Evolutionary conservation across 2,113 vertebrate species (phyloP).

Genomic region (Elephas maximus): DNA sequence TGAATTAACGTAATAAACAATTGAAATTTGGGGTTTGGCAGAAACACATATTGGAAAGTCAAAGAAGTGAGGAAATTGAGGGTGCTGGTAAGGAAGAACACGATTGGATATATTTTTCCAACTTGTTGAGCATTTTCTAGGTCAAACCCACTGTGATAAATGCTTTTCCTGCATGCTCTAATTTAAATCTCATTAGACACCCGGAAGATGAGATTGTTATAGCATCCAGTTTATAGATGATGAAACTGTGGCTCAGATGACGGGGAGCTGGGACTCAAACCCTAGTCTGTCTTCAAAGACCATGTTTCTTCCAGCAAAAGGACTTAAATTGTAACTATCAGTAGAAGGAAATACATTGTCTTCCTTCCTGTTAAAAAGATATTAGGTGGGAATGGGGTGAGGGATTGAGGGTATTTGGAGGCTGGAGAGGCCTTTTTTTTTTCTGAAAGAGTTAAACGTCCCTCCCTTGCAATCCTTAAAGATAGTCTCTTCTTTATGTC

Average conservation of each 20-base stretch:
- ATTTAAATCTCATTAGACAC: not conserved
- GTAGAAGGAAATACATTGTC: no score
- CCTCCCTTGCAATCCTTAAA: not conserved
- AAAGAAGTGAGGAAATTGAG: not conserved
- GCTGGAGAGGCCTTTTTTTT: constrained; percentile 10
- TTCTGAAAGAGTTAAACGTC: not conserved
- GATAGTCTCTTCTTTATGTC: not conserved
- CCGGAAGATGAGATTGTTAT: not conserved
- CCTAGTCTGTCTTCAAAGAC: not conserved
- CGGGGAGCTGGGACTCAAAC: not conserved
- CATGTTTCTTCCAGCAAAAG: not conserved
- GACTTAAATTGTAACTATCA: not conserved
- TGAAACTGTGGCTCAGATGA: constrained; percentile 1
- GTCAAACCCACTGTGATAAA: not conserved
- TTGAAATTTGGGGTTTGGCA: not conserved
- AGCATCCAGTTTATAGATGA: not conserved
- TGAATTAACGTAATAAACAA: constrained; percentile 24
- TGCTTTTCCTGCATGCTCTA: not conserved
- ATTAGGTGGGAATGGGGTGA: no score
- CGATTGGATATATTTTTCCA: constrained; percentile 3
- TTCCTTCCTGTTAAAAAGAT: no score
- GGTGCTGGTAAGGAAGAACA: not conserved
- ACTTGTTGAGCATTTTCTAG: not conserved
- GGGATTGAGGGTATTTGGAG: no score
- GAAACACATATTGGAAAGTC: not conserved